Percentiles rank a stretch among this genome's conserved stretches.
These are phyloP conservation scores for Gadopsis bispinosus DNA, from an alignment of 2,797 vertebrate genomes.

Conservation along the genomic window DNA sequence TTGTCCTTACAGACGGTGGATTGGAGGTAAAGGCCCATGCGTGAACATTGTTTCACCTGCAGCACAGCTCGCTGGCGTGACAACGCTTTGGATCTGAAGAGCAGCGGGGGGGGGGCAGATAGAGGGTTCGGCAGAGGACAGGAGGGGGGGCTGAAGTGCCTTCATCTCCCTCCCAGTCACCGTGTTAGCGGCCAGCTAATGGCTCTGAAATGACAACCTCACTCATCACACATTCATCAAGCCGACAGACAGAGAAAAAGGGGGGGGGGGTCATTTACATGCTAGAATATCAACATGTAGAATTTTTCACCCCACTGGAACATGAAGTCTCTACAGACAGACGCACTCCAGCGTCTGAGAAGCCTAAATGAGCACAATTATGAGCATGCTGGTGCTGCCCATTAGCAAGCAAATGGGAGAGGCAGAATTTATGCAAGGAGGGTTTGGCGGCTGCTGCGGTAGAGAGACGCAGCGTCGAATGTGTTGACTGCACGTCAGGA, in stretches of 20 bases:
- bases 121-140: not conserved
- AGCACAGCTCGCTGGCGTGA: not conserved
- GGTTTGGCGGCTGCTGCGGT: conserved; percentile 31
- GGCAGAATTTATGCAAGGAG: conserved; percentile 46
- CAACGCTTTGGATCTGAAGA: not conserved
- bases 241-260: not conserved
- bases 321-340: conserved; percentile 48
- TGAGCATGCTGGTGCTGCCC: conserved; percentile 32
- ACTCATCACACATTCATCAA: conserved; percentile 46
- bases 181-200: conserved; percentile 42
- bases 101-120: not conserved
- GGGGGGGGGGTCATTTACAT: conserved; percentile 54
- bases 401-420: conserved; percentile 57
- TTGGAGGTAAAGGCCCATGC: not conserved
- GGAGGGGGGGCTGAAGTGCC: not conserved
- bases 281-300: conserved; percentile 45
- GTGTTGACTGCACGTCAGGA: conserved; percentile 37
- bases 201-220: conserved; percentile 57
- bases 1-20: not conserved
- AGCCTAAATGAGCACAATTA: conserved; percentile 59
- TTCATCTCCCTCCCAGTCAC: conserved; percentile 48
- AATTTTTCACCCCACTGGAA: conserved; percentile 38
- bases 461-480: not conserved
- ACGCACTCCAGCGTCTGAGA: conserved; percentile 37
- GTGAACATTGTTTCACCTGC: too few relatives aligned